Conservation (phyloP, 1,140 invertebrate genomes). For the Penaeus vannamei region DNA sequence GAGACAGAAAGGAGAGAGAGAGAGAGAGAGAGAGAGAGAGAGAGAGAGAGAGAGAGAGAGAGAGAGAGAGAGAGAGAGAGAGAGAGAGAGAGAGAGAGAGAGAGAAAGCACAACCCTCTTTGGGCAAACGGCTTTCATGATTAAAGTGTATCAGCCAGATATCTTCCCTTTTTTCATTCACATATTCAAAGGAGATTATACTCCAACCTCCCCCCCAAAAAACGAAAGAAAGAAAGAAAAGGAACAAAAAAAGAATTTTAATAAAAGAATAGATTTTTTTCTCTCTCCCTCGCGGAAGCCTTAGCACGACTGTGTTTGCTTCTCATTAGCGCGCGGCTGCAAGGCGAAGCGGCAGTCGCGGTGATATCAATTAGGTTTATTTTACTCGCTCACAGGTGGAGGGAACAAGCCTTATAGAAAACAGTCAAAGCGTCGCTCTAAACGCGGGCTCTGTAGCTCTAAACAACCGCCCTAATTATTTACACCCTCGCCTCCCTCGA, state of each 20-base stretch:
- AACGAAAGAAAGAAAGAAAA: too few species aligned
- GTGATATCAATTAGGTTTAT: conserved; percentile 57
- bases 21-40: background rate
- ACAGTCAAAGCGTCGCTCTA: conserved; percentile 41
- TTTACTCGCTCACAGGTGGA: conserved; percentile 49
- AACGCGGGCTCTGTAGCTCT: background rate
- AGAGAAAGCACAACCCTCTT: too few species aligned
- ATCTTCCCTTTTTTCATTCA: conserved; percentile 9
- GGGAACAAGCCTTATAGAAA: conserved; percentile 54
- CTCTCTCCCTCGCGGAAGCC: conserved; percentile 31
- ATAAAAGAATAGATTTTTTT: conserved; percentile 1
- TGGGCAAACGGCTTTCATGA: too few species aligned
- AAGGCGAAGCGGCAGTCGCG: conserved; percentile 36
- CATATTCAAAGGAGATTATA: too few species aligned
- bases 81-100: too few species aligned
- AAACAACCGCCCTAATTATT: background rate
- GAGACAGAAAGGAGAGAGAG: too few species aligned
- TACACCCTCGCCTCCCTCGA: background rate
- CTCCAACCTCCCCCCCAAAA: too few species aligned
- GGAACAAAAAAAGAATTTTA: too few species aligned
- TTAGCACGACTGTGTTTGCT: conserved; percentile 59
- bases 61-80: background rate
- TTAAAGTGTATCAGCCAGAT: background rate
- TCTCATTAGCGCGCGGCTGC: conserved; percentile 52
- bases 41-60: background rate